Base-by-base conservation (phyloP, 1,140 invertebrate genomes). In the Nymphalis io region DNA sequence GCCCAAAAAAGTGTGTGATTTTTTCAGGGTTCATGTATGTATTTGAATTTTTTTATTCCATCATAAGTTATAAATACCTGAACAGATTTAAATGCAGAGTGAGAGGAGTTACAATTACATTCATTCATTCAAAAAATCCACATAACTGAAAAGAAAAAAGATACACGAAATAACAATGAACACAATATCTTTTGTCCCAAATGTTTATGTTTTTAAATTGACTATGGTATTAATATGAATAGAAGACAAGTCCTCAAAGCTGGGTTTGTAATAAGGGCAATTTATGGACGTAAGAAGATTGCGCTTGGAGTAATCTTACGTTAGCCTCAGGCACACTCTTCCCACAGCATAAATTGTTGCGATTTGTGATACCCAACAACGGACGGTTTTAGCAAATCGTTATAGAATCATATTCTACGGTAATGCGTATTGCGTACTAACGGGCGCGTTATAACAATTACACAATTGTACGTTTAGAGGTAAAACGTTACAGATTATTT, bases 261-360 rank as follows among this genome's bases (percentile, higher is more conserved):
- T 75, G 60, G 65, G 8, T 53, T 53, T 53, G 74, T 73, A 78
- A 78, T 78, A 67, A 66, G 60, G 70, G 75, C 82, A 88, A 89
- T 89, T 89, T 89, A 89, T 87, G 83, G 75, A 62, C 57, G 62
- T 84, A 84, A 86, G 82, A 72, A 87, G 85, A 87, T 89, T 89
- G 85, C 75, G 73, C 73, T 70, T 74, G 55, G 60, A 67, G 78
- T 81, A 84, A 82, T 81, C 78, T 82, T 60, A 75, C 73, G 40
- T 72, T 51, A 63, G 67, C 76, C 81, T 71, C 70, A 70, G 77
- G 73, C 73, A 59, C 42, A 59, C 57, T 67, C 67, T 75, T 71
- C 69, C 57, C 59, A 65, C 51, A 61, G 74, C 73, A 77, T 75
- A 75, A 79, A 77, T 79, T 74, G 74, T 68, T 70, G 66, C 62